phyloP scores from a whole-genome alignment of 1,140 invertebrate genomes.

The Cataglyphis hispanica region DNA sequence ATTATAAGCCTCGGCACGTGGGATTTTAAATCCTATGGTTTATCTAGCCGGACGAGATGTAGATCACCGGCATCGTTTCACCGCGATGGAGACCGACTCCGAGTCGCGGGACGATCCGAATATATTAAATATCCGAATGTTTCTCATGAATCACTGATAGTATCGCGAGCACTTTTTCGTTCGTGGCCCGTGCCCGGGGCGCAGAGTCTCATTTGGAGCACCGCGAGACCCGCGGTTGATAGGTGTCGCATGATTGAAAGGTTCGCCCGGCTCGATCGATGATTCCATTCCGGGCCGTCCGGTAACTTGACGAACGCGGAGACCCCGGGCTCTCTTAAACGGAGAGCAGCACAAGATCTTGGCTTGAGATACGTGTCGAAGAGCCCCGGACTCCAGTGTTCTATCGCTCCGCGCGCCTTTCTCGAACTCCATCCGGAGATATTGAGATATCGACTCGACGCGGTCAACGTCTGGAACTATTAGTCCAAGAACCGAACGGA shows the following conservation, averaged over 20 bases:
- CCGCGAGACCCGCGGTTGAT: conserved; percentile 73
- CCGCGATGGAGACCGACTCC: conserved; percentile 30
- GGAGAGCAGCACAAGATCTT: conserved; percentile 51
- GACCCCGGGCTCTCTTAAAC: conserved; percentile 56
- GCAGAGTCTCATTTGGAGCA: conserved; percentile 71
- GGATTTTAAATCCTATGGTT: conserved; percentile 28
- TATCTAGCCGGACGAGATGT: conserved; percentile 56
- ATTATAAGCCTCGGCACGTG: conserved; percentile 37
- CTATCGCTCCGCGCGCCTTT: conserved; percentile 56
- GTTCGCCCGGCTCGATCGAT: conserved; percentile 79
- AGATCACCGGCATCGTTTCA: conserved; percentile 58
- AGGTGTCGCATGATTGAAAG: conserved; percentile 84
- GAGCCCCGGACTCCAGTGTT: conserved; percentile 35
- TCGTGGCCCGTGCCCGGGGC: conserved; percentile 8
- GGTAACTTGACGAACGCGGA: conserved; percentile 42
- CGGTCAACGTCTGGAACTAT: conserved; percentile 75
- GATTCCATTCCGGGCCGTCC: conserved; percentile 78
- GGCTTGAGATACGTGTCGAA: conserved; percentile 58
- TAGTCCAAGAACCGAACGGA: conserved; percentile 62
- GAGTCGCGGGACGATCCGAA: conserved; percentile 63
- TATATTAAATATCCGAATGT: conserved; percentile 60
- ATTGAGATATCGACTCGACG: conserved; percentile 79
- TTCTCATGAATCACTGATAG: conserved; percentile 78
- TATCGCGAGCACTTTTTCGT: conserved; percentile 55
- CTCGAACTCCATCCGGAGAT: conserved; percentile 74